These are phyloP conservation scores for Drosophila parthenogenetica DNA, from an alignment of 2,888 invertebrate species.

Conservation along the genomic window DNA sequence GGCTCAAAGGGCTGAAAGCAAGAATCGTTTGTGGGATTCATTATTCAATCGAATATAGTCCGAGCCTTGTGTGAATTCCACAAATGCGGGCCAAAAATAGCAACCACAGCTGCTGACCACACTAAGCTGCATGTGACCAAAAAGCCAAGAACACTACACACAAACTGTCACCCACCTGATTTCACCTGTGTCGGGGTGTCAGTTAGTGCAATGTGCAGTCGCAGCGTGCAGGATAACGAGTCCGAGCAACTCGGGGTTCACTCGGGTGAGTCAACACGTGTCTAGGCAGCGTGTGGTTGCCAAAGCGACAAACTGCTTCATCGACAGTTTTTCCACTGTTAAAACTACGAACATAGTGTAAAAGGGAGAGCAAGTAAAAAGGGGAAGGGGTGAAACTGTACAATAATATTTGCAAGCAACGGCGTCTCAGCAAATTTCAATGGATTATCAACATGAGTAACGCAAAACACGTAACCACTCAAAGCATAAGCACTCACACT, in stretches of 20 bases:
- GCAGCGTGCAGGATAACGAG: slow-evolving; percentile 47
- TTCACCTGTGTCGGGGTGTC: slow-evolving; percentile 16
- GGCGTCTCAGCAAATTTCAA: slow-evolving; percentile 11
- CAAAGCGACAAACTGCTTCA: background rate
- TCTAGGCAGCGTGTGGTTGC: slow-evolving; percentile 20
- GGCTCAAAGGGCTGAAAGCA: slow-evolving; percentile 9
- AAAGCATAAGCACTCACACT: slow-evolving; percentile 45
- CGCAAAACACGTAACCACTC: slow-evolving; percentile 52
- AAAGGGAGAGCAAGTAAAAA: background rate
- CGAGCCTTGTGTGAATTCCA: slow-evolving; percentile 18
- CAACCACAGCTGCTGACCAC: slow-evolving; percentile 44
- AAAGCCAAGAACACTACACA: background rate
- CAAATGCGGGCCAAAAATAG: slow-evolving; percentile 40
- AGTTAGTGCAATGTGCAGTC: slow-evolving; percentile 61
- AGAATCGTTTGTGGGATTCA: slow-evolving; percentile 27
- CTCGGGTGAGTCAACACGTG: slow-evolving; percentile 58
- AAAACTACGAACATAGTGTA: background rate
- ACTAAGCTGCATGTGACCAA: slow-evolving; percentile 52
- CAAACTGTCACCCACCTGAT: background rate
- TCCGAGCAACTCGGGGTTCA: background rate
- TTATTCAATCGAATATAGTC: slow-evolving; percentile 38
- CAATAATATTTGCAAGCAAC: slow-evolving; percentile 18
- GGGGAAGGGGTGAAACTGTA: background rate
- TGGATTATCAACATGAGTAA: slow-evolving; percentile 10
- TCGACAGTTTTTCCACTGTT: slow-evolving; percentile 1